Evolutionary conservation across 2,113 vertebrate species (phyloP), one percentile per base, ranked within the genome.

Genomic region (Globicephala melas): DNA sequence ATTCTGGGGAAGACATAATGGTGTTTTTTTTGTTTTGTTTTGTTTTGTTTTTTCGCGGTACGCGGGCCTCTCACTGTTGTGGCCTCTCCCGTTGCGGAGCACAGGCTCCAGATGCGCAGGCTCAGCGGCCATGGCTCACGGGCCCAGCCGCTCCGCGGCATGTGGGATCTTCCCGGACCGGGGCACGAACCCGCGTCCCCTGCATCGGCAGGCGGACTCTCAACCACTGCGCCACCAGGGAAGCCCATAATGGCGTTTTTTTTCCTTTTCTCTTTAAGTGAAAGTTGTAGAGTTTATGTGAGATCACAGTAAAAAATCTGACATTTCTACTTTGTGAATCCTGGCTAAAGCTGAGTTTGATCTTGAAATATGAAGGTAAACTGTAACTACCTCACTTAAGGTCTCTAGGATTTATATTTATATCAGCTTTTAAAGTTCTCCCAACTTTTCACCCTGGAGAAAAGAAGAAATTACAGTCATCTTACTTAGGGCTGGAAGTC

Each of bases 371-470:
- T 93, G 97, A 98, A 98, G 98, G 98, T 97, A 98, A 98, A 98
- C 91, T 96, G 90, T 97, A 97, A 96, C 95, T 97, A 79, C 95
- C 87, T 97, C 91, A 95, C 91, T 98, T 97, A 98, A 98, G 97
- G 97, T 96, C 92, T 62, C 50, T 13, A 2, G 85, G 88, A 88
- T 97, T 97, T 97, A 92, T 94, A 82, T 95, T 98, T 97, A 97
- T 98, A 97, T 97, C 98, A 98, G 98, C 98, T 97, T 98, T 98
- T 98, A 98, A 98, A 98, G 87, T 98, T 98, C 97, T 96, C 83
- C 96, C 90, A 97, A 98, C 82, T 94, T 97, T 95, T 98, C 96
- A 95, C 98, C 97, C 96, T 81, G 88, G 97, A 97, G 98, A 98
- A 86, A 83, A 96, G 86, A 96, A 98, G 97, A 98, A 98, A 98